Percentiles rank a stretch among this genome's conserved stretches.
These are phyloP conservation scores for Helarctos malayanus DNA, from an alignment of 2,797 vertebrate species.

Conservation along the genomic window DNA sequence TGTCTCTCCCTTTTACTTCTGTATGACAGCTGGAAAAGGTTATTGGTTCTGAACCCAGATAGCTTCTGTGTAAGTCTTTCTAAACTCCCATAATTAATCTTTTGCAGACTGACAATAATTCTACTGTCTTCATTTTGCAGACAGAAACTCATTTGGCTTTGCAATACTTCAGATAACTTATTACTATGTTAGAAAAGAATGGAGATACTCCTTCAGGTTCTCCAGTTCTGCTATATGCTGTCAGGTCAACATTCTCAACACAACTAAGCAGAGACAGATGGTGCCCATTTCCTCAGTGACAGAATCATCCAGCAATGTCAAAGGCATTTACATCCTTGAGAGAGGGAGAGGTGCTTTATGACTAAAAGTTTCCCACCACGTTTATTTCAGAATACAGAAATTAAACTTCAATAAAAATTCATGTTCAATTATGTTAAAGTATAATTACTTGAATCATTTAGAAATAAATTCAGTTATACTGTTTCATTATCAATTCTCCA, in stretches of 20 bases:
- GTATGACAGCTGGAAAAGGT: conserved; percentile 84
- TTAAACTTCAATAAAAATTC: conserved; percentile 65
- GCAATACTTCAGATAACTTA: conserved; percentile 79
- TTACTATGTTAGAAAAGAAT: conserved; percentile 73
- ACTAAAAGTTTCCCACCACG: conserved; percentile 71
- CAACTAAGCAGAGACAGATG: conserved; percentile 76
- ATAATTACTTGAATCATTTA: conserved; percentile 71
- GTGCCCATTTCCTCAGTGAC: conserved; percentile 71
- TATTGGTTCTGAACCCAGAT: conserved; percentile 79
- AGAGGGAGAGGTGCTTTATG: conserved; percentile 68
- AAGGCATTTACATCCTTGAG: conserved; percentile 75
- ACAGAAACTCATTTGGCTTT: conserved; percentile 63
- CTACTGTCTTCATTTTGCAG: conserved; percentile 77
- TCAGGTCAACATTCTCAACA: conserved; percentile 69
- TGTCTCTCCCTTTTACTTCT: conserved; percentile 25
- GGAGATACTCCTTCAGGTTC: conserved; percentile 77
- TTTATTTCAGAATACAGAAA: conserved; percentile 62
- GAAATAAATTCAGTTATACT: background rate
- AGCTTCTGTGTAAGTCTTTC: conserved; percentile 79
- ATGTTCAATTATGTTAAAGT: conserved; percentile 75
- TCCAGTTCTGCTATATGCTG: conserved; percentile 57
- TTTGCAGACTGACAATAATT: conserved; percentile 83
- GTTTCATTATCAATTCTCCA: conserved; percentile 51
- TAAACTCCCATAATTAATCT: conserved; percentile 86
- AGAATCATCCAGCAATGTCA: conserved; percentile 75